A percentile compares a stretch with the other conserved stretches of the same genome.
phyloP scores from a whole-genome alignment of 1,140 invertebrate species.

The Phenacoccus solenopsis region DNA sequence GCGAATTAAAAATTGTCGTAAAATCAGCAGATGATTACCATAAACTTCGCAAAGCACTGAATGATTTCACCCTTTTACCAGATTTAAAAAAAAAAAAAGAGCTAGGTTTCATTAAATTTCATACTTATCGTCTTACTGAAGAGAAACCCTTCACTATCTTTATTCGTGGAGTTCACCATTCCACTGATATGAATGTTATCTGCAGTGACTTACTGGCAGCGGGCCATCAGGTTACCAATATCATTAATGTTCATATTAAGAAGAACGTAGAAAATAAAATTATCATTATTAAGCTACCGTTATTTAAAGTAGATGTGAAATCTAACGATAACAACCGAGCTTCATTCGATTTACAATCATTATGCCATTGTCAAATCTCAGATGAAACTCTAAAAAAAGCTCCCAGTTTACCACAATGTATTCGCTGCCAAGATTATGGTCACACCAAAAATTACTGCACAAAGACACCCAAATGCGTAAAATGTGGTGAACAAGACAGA shows the following conservation, averaged over 20 bases:
- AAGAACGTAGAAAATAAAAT: background rate
- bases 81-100: no score
- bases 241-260: constrained; percentile 19
- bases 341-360: constrained; percentile 13
- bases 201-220: background rate
- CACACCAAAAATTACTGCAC: constrained; percentile 33
- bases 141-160: background rate
- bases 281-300: background rate
- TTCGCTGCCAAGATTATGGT: constrained; percentile 32
- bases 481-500: constrained; percentile 31
- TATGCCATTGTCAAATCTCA: constrained; percentile 11
- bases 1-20: no score
- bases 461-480: constrained; percentile 29
- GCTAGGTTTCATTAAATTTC: background rate
- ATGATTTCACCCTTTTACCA: no score
- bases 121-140: background rate
- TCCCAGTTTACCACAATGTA: constrained; percentile 27
- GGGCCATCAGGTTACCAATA: constrained; percentile 8
- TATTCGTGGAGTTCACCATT: background rate
- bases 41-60: no score
- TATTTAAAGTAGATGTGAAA: constrained; percentile 19
- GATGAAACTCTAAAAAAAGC: constrained; percentile 16
- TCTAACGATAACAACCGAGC: constrained; percentile 19
- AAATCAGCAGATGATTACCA: no score
- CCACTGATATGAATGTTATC: background rate